A percentile compares a stretch with the other conserved stretches of the same genome.
Evolutionary conservation across 2,888 invertebrate species (phyloP).

Genomic region (Mimas tiliae): DNA sequence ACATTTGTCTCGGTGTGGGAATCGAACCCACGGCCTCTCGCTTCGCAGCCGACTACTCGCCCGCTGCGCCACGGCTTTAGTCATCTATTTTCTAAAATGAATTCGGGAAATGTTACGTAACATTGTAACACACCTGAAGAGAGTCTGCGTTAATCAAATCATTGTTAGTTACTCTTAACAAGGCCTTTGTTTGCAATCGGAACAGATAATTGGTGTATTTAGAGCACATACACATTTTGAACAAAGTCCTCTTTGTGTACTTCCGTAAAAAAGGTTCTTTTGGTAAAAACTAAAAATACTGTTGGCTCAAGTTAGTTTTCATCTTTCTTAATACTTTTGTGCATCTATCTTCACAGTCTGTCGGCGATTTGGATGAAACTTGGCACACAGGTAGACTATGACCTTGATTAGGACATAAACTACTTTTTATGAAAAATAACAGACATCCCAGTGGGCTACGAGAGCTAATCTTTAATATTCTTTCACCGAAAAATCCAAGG

Average conservation of each 20-base stretch:
- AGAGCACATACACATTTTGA: not conserved
- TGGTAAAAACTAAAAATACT: not conserved
- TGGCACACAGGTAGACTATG: not conserved
- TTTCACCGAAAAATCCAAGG: too few relatives aligned
- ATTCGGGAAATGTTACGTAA: slow-evolving; percentile 6
- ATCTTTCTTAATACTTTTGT: not conserved
- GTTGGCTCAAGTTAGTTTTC: not conserved
- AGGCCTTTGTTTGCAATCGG: slow-evolving; percentile 23
- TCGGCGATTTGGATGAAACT: not conserved
- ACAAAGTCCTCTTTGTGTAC: not conserved
- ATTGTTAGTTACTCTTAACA: slow-evolving; percentile 22
- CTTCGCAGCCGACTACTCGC: too few relatives aligned
- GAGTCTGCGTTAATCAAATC: slow-evolving; percentile 10
- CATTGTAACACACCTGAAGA: slow-evolving; percentile 11
- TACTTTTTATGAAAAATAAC: too few relatives aligned
- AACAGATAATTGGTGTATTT: slow-evolving; percentile 19
- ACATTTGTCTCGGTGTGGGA: too few relatives aligned
- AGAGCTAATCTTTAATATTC: too few relatives aligned
- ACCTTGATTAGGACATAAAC: too few relatives aligned
- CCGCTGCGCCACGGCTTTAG: too few relatives aligned
- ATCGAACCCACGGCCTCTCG: too few relatives aligned
- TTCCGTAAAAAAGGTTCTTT: not conserved
- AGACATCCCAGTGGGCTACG: too few relatives aligned
- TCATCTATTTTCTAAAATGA: slow-evolving; percentile 17
- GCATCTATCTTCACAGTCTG: slow-evolving; percentile 6